These are phyloP conservation scores for Pipistrellus pipistrellus DNA, from an alignment of 2,797 vertebrate species.

Conservation along the genomic window DNA sequence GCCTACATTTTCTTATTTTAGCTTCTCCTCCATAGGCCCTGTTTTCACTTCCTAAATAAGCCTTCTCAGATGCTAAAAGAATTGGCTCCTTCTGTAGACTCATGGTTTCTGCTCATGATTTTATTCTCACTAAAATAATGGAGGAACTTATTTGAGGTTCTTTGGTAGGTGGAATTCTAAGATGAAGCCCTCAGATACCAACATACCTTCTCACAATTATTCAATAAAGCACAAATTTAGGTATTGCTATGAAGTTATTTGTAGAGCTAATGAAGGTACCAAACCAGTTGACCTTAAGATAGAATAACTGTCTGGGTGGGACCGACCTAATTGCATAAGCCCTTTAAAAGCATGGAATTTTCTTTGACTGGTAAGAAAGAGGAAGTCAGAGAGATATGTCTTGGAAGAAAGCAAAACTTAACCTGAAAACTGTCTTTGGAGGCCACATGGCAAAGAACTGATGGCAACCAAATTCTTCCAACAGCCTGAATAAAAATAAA, in stretches of 20 bases:
- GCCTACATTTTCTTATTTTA: slow-evolving; percentile 6
- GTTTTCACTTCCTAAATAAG: not conserved
- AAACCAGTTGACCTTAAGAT: slow-evolving; percentile 16
- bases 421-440: slow-evolving; percentile 17
- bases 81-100: not conserved
- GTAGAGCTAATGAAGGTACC: slow-evolving; percentile 23
- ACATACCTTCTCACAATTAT: not conserved
- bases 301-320: not conserved
- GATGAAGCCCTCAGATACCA: not conserved
- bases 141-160: not conserved
- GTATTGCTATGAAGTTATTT: not conserved
- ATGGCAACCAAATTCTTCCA: slow-evolving; percentile 7
- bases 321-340: not conserved
- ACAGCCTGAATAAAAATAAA: not conserved
- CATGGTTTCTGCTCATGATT: slow-evolving; percentile 55
- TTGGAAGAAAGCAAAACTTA: slow-evolving; percentile 15
- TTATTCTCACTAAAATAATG: slow-evolving; percentile 28
- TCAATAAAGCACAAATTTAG: slow-evolving; percentile 49
- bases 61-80: not conserved
- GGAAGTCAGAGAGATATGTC: slow-evolving; percentile 2
- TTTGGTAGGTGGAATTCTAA: not conserved
- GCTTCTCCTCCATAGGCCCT: not conserved
- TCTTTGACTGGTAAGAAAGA: slow-evolving; percentile 23
- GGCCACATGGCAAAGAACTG: not conserved
- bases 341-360: not conserved